Evolutionary conservation across 2,797 vertebrate genomes (phyloP).

Genomic region (Rhyacichthys aspro): DNA sequence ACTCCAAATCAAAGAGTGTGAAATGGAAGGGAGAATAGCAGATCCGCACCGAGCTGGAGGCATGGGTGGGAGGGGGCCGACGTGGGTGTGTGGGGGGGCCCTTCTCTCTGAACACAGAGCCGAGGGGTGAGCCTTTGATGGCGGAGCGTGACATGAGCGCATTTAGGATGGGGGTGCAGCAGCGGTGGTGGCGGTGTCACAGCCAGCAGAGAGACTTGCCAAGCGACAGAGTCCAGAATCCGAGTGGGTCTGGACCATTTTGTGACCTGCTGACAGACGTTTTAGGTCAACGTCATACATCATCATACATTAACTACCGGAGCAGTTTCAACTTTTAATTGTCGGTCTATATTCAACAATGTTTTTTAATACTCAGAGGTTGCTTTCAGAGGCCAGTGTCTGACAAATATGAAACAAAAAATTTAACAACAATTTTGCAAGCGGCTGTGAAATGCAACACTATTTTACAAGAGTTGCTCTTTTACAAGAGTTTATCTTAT

Average conservation of each 20-base stretch:
- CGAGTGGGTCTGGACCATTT: conserved; percentile 45
- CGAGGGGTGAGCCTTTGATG: conserved; percentile 75
- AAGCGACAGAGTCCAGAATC: conserved; percentile 34
- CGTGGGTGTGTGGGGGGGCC: conserved; percentile 20
- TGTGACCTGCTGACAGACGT: conserved; percentile 25
- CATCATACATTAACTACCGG: conserved; percentile 13
- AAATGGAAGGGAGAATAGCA: conserved; percentile 64
- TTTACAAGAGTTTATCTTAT: too few relatives aligned
- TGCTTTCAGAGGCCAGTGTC: too few relatives aligned
- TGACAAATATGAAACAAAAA: too few relatives aligned
- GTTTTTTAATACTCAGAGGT: too few relatives aligned
- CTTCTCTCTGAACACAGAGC: conserved; percentile 68
- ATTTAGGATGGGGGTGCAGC: conserved; percentile 62
- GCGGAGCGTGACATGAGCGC: conserved; percentile 73
- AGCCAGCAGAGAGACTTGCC: conserved; percentile 65
- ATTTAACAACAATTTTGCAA: too few relatives aligned
- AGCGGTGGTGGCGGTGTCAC: conserved; percentile 49
- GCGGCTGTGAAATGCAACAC: too few relatives aligned
- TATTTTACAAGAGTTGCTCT: too few relatives aligned
- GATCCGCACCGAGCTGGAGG: conserved; percentile 59
- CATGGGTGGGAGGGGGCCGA: conserved; percentile 39
- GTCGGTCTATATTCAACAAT: neutral
- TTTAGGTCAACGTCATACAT: conserved; percentile 9
- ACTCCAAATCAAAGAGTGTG: conserved; percentile 71
- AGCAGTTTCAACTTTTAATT: conserved; percentile 1